Percentiles rank a stretch among this genome's conserved stretches.
Evolutionary conservation across 2,113 vertebrate genomes (phyloP).

Genomic region (Laticauda colubrina): DNA sequence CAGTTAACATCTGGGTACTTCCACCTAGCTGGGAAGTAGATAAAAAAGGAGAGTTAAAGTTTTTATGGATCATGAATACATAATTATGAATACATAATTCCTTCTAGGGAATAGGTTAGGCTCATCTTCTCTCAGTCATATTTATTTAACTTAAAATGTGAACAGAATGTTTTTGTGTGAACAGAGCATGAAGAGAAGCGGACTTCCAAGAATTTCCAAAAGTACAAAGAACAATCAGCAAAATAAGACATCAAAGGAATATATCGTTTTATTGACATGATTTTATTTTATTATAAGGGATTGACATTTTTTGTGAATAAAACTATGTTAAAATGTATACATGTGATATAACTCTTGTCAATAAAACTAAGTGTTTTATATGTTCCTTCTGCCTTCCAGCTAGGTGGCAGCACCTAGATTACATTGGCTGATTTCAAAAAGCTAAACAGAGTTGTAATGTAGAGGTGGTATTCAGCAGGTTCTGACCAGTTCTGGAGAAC

Average conservation of each 20-base stretch:
- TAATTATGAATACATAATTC: not conserved
- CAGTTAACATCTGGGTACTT: not conserved
- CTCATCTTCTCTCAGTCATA: not conserved
- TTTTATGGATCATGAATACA: not conserved
- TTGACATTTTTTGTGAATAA: not conserved
- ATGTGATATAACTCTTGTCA: not conserved
- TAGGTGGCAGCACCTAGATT: not conserved
- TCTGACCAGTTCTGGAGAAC: too few relatives aligned
- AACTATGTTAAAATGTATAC: not conserved
- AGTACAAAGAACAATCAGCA: slow-evolving; percentile 47
- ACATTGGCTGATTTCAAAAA: not conserved
- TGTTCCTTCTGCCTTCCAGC: not conserved
- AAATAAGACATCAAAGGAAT: not conserved
- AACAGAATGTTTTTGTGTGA: not conserved
- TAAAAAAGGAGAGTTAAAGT: not conserved
- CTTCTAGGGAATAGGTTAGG: not conserved
- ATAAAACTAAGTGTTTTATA: not conserved
- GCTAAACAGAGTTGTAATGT: not conserved
- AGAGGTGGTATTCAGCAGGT: too few relatives aligned
- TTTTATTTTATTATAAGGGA: too few relatives aligned
- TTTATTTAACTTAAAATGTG: not conserved
- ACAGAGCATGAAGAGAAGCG: slow-evolving; percentile 35
- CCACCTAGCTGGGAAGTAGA: not conserved
- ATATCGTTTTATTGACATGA: not conserved
- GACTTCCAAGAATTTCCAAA: slow-evolving; percentile 43